Conservation (phyloP, 1,140 invertebrate genomes). For the Gonatopus flavifemur region DNA sequence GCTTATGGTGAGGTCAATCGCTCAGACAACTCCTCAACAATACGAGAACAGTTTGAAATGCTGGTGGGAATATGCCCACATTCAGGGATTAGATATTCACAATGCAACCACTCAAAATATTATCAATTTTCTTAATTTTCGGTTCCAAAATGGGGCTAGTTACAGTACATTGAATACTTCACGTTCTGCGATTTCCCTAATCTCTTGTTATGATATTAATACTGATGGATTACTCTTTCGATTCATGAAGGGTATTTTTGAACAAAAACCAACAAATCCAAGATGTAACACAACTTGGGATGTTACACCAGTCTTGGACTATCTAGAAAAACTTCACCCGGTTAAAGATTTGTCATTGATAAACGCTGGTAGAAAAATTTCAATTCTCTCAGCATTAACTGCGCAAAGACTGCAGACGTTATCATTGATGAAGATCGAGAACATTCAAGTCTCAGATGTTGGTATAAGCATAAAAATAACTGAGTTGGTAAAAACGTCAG, state of each 20-base stretch:
- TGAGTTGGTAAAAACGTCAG: neutral
- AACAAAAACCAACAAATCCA: neutral
- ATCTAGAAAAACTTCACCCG: neutral
- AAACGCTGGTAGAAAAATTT: neutral
- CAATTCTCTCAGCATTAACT: neutral
- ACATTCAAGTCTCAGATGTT: neutral
- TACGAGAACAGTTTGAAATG: constrained; percentile 7
- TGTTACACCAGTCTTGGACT: neutral
- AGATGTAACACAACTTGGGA: neutral
- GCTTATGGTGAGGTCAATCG: neutral
- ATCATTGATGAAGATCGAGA: neutral
- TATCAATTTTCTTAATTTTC: constrained; percentile 5
- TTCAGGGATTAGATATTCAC: constrained; percentile 1
- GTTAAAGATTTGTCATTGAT: neutral
- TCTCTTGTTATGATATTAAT: neutral
- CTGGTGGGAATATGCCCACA: constrained; percentile 4
- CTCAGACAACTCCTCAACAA: constrained; percentile 1
- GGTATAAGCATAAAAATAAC: neutral
- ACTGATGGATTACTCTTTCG: neutral
- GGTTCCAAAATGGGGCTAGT: neutral
- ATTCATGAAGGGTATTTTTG: neutral
- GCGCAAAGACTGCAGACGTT: constrained; percentile 1
- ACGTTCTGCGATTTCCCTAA: neutral
- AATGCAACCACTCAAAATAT: constrained; percentile 4
- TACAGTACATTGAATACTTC: neutral